Percentiles rank a stretch among this genome's conserved stretches.
These are phyloP conservation scores for Eupeodes corollae DNA, from an alignment of 1,140 invertebrate species.

Conservation along the genomic window DNA sequence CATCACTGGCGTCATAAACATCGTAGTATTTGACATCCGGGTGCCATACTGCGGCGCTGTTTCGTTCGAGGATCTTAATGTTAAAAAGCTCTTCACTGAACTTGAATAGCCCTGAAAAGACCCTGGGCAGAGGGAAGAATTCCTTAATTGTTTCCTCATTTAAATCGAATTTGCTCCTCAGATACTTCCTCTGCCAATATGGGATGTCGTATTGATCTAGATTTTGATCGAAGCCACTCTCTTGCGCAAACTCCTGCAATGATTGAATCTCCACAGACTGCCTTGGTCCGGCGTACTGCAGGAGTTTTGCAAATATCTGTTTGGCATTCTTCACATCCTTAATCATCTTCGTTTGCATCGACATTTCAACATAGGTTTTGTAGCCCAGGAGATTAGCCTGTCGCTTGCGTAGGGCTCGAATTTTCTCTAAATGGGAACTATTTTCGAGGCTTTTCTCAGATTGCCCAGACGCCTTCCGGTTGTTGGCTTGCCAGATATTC, in stretches of 20 bases:
- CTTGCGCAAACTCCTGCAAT: conserved; percentile 62
- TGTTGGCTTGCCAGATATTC: conserved; percentile 71
- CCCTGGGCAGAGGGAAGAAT: conserved; percentile 73
- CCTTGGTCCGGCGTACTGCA: conserved; percentile 52
- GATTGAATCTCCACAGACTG: conserved; percentile 64
- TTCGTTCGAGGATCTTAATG: conserved; percentile 63
- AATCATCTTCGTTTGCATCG: conserved; percentile 92
- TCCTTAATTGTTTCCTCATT: conserved; percentile 60
- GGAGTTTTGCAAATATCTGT: conserved; percentile 56
- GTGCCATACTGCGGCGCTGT: conserved; percentile 63
- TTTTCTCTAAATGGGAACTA: conserved; percentile 63
- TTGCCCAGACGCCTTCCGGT: conserved; percentile 54
- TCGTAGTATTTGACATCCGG: conserved; percentile 75
- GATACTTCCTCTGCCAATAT: conserved; percentile 71
- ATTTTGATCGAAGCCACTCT: conserved; percentile 55
- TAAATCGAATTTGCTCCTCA: conserved; percentile 49
- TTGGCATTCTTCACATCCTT: conserved; percentile 67
- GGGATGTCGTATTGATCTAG: conserved; percentile 75
- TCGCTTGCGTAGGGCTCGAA: conserved; percentile 53
- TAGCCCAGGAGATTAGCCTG: conserved; percentile 71
- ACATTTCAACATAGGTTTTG: conserved; percentile 68
- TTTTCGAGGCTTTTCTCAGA: conserved; percentile 56
- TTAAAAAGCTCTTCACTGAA: conserved; percentile 67
- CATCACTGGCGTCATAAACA: conserved; percentile 52
- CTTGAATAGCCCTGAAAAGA: conserved; percentile 63